These are phyloP conservation scores for Nymphicus hollandicus DNA, from an alignment of 2,113 vertebrate species.

Conservation along the genomic window DNA sequence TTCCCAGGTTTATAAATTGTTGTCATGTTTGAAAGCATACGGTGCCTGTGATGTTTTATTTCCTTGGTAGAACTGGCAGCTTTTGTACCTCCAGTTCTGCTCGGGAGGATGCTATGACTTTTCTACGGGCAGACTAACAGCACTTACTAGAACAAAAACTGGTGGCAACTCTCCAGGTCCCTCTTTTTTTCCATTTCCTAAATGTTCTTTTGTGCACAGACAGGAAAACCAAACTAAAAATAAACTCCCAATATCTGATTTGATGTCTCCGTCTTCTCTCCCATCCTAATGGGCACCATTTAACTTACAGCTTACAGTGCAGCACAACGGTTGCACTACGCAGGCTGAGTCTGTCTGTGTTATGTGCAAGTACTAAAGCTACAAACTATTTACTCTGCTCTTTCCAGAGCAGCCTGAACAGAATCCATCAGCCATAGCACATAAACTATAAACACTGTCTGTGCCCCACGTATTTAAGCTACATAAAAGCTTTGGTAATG, in stretches of 20 bases:
- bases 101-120: neutral
- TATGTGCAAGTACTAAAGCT: neutral
- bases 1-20: neutral
- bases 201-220: neutral
- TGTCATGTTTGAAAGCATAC: neutral
- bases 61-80: neutral
- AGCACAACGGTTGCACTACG: neutral
- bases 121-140: neutral
- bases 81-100: neutral
- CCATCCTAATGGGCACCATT: neutral
- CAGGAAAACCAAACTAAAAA: neutral
- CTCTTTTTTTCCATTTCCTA: neutral
- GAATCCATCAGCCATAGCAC: neutral
- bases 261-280: neutral
- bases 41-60: neutral
- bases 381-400: neutral
- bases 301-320: accelerated
- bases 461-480: neutral
- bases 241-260: neutral
- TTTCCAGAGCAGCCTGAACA: neutral
- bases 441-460: neutral
- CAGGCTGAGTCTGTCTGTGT: accelerated
- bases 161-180: neutral
- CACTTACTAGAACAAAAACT: neutral
- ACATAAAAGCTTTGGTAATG: neutral